Evolutionary conservation across 2,797 vertebrate species (phyloP).

Genomic region (Avahi laniger): DNA sequence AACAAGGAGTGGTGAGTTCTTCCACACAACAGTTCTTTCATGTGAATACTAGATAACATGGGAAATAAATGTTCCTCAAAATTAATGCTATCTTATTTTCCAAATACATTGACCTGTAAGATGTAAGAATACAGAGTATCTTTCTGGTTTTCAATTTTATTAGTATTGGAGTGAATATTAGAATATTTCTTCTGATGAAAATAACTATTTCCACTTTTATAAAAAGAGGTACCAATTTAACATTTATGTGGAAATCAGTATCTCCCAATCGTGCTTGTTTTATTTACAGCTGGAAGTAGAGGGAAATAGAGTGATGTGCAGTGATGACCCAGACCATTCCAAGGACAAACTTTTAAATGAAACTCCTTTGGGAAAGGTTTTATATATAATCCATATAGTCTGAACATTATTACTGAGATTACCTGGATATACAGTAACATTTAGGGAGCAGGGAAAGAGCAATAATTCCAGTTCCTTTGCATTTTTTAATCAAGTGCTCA

Average conservation of each 20-base stretch:
- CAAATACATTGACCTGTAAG: not conserved
- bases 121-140: not conserved
- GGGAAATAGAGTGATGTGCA: not conserved
- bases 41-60: not conserved
- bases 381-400: not conserved
- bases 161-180: not conserved
- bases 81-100: not conserved
- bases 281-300: not conserved
- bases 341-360: not conserved
- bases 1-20: not conserved
- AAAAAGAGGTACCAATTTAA: not conserved
- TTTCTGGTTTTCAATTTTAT: not conserved
- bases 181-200: not conserved
- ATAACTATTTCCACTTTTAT: not conserved
- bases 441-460: not conserved
- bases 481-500: not conserved
- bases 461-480: not conserved
- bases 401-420: not conserved
- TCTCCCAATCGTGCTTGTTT: not conserved
- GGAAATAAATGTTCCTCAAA: not conserved
- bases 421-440: not conserved
- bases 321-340: not conserved
- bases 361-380: not conserved
- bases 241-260: not conserved
- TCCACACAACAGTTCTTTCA: not conserved